These are phyloP conservation scores for Xerus rutilus DNA, from an alignment of 2,797 vertebrate genomes.

Conservation along the genomic window DNA sequence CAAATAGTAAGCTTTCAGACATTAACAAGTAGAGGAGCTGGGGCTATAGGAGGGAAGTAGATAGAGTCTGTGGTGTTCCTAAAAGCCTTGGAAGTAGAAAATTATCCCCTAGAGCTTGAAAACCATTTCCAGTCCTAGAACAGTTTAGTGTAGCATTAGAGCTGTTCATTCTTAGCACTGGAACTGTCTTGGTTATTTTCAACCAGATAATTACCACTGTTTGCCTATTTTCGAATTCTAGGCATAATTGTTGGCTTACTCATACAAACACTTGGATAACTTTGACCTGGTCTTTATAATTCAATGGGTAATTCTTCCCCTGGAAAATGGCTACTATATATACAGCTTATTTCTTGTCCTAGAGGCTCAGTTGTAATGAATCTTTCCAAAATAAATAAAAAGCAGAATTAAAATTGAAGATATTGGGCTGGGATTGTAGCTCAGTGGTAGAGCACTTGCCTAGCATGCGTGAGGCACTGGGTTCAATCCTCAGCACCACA, in stretches of 20 bases:
- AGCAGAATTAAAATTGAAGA: constrained; percentile 31
- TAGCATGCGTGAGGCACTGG: too few relatives aligned
- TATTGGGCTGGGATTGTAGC: too few relatives aligned
- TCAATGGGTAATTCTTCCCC: constrained; percentile 39
- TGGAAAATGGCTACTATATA: not conserved
- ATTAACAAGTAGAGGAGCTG: constrained; percentile 1
- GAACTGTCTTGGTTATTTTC: constrained; percentile 26
- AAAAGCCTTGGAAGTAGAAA: constrained; percentile 9
- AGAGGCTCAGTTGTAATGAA: constrained; percentile 39
- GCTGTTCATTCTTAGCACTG: constrained; percentile 42
- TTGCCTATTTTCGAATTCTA: constrained; percentile 49
- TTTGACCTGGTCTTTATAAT: not conserved
- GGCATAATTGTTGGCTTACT: constrained; percentile 24
- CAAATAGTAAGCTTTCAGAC: constrained; percentile 41
- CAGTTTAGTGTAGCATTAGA: constrained; percentile 28
- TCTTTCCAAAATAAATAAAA: constrained; percentile 63
- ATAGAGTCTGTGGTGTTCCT: constrained; percentile 29
- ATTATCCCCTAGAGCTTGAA: constrained; percentile 9
- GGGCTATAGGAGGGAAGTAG: not conserved
- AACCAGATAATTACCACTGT: constrained; percentile 2
- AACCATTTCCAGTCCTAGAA: not conserved
- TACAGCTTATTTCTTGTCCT: constrained; percentile 29
- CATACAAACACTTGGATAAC: constrained; percentile 5
- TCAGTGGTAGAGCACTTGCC: too few relatives aligned
- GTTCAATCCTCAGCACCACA: too few relatives aligned